phyloP scores from a whole-genome alignment of 64 coral and sea anemone species.

The Montipora foliosa region DNA sequence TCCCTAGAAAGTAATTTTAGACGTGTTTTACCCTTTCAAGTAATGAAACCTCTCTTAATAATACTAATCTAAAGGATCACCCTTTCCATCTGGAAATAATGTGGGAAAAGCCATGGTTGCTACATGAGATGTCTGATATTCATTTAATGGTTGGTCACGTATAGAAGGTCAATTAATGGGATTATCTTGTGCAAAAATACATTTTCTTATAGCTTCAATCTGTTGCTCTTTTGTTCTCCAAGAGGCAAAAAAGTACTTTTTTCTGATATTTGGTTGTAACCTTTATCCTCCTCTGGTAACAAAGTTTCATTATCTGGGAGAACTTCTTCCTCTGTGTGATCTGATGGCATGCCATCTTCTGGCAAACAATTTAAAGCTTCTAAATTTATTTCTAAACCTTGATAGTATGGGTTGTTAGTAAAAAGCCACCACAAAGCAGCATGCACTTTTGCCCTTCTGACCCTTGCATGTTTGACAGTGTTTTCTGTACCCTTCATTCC shows the following conservation, averaged over 20 bases:
- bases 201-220: constrained; percentile 36
- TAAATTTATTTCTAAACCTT: constrained; percentile 15
- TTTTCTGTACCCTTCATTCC: constrained; percentile 35
- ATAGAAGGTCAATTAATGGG: constrained; percentile 15
- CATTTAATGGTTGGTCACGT: constrained; percentile 22
- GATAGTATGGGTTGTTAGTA: constrained; percentile 32
- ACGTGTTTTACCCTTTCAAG: constrained; percentile 20
- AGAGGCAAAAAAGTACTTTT: constrained; percentile 57
- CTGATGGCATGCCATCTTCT: constrained; percentile 29
- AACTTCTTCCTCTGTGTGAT: constrained; percentile 22
- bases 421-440: constrained; percentile 26
- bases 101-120: constrained; percentile 62
- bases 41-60: background rate
- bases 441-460: constrained; percentile 31
- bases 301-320: constrained; percentile 15
- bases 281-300: constrained; percentile 25
- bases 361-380: background rate
- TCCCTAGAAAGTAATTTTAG: too few relatives aligned
- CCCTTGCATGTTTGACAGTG: constrained; percentile 48
- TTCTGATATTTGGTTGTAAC: constrained; percentile 43
- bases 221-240: constrained; percentile 64
- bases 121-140: constrained; percentile 31
- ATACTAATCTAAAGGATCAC: constrained; percentile 32
- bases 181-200: background rate
- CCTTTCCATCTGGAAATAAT: constrained; percentile 48